Evolutionary conservation across 2,113 vertebrate genomes (phyloP).

Genomic region (Equus quagga): DNA sequence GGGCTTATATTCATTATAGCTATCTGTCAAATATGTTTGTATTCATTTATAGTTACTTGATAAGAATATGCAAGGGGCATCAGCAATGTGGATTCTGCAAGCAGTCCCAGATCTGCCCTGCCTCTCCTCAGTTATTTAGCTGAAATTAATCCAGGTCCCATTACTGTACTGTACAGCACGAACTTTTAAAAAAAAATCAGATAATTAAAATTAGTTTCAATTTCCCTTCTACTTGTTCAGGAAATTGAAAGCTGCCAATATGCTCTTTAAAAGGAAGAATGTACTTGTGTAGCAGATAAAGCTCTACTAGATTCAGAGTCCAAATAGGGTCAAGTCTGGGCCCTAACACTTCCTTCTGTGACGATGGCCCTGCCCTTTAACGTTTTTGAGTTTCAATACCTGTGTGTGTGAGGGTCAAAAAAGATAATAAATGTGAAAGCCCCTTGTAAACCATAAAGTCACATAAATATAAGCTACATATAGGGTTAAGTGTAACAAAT

Average conservation of each 20-base stretch:
- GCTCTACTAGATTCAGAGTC: not conserved
- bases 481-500: not conserved
- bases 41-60: not conserved
- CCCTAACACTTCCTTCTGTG: not conserved
- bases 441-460: not conserved
- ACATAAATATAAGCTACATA: not conserved
- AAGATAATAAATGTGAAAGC: not conserved
- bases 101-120: accelerated
- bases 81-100: not conserved
- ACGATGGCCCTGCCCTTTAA: not conserved
- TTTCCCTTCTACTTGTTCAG: slow-evolving; percentile 21
- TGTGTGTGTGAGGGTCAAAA: not conserved
- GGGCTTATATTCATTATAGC: not conserved
- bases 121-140: not conserved
- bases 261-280: slow-evolving; percentile 5
- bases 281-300: not conserved
- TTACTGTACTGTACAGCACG: not conserved
- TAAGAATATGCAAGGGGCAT: not conserved
- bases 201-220: slow-evolving; percentile 29
- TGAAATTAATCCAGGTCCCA: not conserved
- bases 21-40: not conserved
- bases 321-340: not conserved
- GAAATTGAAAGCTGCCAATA: slow-evolving; percentile 40
- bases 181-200: not conserved
- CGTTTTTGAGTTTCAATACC: not conserved